Base-by-base conservation (phyloP, 2,113 vertebrate species). In the Eptesicus fuscus region DNA sequence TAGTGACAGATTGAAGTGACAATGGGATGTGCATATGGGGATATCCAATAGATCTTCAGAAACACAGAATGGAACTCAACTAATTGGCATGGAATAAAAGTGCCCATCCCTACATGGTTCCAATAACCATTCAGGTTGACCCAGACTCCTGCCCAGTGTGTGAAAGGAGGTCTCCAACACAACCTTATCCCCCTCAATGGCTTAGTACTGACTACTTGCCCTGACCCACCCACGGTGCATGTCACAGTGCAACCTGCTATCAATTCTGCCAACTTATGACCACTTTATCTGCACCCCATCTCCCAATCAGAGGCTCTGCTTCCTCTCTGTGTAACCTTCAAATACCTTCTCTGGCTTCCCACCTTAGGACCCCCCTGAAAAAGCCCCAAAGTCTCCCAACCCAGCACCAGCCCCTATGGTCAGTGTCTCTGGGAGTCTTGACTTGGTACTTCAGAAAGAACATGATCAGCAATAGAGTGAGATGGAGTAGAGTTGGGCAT, bases 221-320 rank as follows among this genome's bases (percentile, higher is more conserved):
- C 37, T 42, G 20, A 74, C 17, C 10, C 12, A 3, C 35, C 13
- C 12, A 3, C 30, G 37, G 10, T n/a, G 18, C 78, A 61, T 40
- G 12, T 25, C 25, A 49, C 18, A 67, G 32, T 1, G 1, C 67
- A 73, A 37, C 32, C 23, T 35, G 4, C 28, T 67, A 47, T 49
- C 86, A 90, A 10, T 51, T 6, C 37, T 90, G 63, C 70, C 84
- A 69, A 30, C 11, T 67, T 69, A 47, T 40, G 30, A 40, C 13
- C n/a, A 28, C 9, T 76, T 61, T 16, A 51, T 44, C 65, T 67
- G 13, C 30, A 67, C 18, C 35, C n/a, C 12, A 3, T 7, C 20
- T 84, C 49, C 65, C 35, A 90, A 35, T 7, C 82, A 12, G 14
- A 65, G 59, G 61, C 35, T 90, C 86, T 90, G n/a, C 44, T 70